Conservation (phyloP, 2,888 invertebrate genomes). For the Cetonia aurata region DNA sequence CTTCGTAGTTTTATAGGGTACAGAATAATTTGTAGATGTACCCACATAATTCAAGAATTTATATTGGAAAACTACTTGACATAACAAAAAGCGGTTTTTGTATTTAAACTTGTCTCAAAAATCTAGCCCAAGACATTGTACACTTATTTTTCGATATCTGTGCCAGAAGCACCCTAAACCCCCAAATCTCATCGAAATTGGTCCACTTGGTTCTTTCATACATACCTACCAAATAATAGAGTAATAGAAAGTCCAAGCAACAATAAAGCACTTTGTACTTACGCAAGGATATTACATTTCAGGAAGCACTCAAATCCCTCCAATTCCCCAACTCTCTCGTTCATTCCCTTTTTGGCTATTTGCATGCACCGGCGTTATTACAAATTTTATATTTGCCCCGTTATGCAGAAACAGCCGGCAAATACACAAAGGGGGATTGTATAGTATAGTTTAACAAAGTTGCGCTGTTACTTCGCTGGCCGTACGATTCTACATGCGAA, state of each 20-base stretch:
- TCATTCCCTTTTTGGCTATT: neutral
- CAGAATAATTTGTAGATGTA: too few species aligned
- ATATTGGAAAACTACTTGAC: too few species aligned
- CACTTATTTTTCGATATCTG: too few species aligned
- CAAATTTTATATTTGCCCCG: conserved; percentile 30
- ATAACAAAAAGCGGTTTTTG: too few species aligned
- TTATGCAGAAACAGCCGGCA: conserved; percentile 9
- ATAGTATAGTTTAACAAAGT: conserved; percentile 34
- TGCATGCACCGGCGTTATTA: conserved; percentile 28
- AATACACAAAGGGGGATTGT: conserved; percentile 7
- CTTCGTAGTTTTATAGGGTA: too few species aligned
- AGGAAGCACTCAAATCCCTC: neutral
- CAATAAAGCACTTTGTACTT: neutral
- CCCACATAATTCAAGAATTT: too few species aligned
- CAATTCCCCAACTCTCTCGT: neutral
- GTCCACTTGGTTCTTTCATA: too few species aligned
- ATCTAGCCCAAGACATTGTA: too few species aligned
- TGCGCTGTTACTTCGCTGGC: conserved; percentile 22
- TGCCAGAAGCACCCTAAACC: too few species aligned
- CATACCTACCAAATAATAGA: neutral
- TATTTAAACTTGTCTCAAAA: too few species aligned
- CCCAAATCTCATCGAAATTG: too few species aligned
- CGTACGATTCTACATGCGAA: conserved; percentile 33
- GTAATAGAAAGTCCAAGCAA: neutral
- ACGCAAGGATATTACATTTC: neutral